phyloP scores from a whole-genome alignment of 2,797 vertebrate genomes.

The Okamejei kenojei region DNA sequence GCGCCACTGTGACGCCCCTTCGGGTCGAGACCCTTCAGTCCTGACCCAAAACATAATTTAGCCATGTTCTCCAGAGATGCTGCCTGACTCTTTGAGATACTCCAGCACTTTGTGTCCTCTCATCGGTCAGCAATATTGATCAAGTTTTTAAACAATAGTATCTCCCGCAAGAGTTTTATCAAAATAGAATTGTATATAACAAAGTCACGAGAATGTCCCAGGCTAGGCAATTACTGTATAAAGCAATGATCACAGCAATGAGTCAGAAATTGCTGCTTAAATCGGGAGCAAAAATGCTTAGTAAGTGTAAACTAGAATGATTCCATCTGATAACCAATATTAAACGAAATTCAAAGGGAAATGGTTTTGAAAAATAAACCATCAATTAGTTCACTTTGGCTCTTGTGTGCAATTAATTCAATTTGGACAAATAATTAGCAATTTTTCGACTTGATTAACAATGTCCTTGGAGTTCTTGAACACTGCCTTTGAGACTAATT shows the following conservation, averaged over 20 bases:
- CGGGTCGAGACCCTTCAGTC: too few relatives aligned
- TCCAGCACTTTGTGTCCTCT: neutral
- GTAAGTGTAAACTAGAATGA: neutral
- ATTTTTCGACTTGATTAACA: neutral
- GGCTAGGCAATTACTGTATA: neutral
- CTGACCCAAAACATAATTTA: too few relatives aligned
- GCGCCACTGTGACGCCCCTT: too few relatives aligned
- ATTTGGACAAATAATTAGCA: neutral
- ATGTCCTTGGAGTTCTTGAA: neutral
- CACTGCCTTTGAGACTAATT: neutral
- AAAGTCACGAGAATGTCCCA: neutral
- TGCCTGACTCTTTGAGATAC: too few relatives aligned
- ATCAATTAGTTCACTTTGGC: neutral
- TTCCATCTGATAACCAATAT: neutral
- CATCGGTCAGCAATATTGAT: neutral
- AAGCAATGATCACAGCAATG: neutral
- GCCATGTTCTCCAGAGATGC: too few relatives aligned
- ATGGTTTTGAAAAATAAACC: neutral
- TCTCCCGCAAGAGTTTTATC: neutral
- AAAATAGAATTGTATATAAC: neutral
- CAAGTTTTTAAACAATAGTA: neutral
- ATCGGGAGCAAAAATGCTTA: neutral
- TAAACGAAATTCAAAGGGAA: neutral
- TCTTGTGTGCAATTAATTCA: conserved; percentile 15
- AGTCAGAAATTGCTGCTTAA: neutral